phyloP scores from a whole-genome alignment of 1,140 invertebrate genomes.

The Acyrthosiphon pisum region DNA sequence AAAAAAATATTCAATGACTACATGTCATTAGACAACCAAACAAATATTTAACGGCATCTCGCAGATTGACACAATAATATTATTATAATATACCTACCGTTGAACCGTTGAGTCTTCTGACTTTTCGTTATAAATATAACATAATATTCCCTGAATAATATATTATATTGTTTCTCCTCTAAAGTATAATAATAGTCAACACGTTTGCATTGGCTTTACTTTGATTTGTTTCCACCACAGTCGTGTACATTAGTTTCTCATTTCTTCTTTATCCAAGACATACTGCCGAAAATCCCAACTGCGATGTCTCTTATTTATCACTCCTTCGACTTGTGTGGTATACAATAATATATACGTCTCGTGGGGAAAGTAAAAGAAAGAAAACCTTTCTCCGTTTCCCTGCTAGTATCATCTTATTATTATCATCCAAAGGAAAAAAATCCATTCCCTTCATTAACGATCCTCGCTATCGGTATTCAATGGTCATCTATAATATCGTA shows the following conservation, averaged over 20 bases:
- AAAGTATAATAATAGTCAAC: background rate
- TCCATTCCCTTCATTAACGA: background rate
- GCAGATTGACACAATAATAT: background rate
- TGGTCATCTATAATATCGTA: background rate
- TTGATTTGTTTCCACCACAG: constrained; percentile 10
- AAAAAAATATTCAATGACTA: too few relatives aligned
- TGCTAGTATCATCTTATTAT: background rate
- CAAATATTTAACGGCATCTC: background rate
- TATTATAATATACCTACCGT: background rate
- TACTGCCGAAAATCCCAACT: background rate
- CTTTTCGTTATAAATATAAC: background rate
- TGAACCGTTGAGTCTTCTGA: background rate
- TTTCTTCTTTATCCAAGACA: constrained; percentile 18
- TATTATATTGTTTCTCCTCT: background rate
- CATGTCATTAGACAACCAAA: background rate
- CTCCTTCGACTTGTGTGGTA: background rate
- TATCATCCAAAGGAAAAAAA: background rate
- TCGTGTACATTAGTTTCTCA: constrained; percentile 26
- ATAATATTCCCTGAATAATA: background rate
- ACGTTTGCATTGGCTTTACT: background rate
- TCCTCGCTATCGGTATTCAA: background rate
- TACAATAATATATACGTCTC: constrained; percentile 25
- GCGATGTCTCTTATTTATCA: constrained; percentile 44
- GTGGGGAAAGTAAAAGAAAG: background rate
- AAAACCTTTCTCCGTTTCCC: background rate